These are phyloP conservation scores for Petrolisthes cinctipes DNA, from an alignment of 2,888 invertebrate genomes.

Conservation along the genomic window DNA sequence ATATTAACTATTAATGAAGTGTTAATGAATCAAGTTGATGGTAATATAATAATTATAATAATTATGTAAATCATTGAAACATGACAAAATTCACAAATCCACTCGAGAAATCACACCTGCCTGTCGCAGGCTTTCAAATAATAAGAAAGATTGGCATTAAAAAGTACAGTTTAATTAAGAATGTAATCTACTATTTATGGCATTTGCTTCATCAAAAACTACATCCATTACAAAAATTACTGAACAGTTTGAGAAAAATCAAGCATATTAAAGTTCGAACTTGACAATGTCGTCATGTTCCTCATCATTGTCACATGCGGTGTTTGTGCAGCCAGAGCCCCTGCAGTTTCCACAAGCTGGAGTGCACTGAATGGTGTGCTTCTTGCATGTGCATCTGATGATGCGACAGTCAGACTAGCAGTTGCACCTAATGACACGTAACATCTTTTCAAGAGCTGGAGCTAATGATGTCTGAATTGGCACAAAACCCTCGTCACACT, in stretches of 20 bases:
- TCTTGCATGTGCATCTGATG: slow-evolving; percentile 23
- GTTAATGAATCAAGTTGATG: neutral
- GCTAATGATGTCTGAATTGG: neutral
- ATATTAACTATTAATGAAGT: no score
- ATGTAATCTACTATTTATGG: slow-evolving; percentile 17
- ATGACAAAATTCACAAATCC: slow-evolving; percentile 6
- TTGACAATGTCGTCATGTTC: slow-evolving; percentile 7
- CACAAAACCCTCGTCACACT: neutral
- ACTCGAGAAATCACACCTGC: neutral
- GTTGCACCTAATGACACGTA: slow-evolving; percentile 15
- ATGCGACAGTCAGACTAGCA: slow-evolving; percentile 6
- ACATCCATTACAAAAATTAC: neutral
- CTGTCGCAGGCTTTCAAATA: neutral
- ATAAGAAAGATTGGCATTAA: slow-evolving; percentile 6
- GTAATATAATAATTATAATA: neutral
- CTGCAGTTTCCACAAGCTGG: slow-evolving; percentile 12
- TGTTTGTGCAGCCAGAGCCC: slow-evolving; percentile 3
- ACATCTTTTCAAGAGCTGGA: neutral
- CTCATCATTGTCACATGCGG: neutral
- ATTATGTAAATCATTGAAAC: neutral
- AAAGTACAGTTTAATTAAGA: neutral
- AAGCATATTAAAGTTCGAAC: neutral
- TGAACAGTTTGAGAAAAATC: neutral
- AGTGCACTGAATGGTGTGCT: neutral
- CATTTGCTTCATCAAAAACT: neutral